Conservation (phyloP, 2,113 vertebrate genomes). For the Ophiodon elongatus region DNA sequence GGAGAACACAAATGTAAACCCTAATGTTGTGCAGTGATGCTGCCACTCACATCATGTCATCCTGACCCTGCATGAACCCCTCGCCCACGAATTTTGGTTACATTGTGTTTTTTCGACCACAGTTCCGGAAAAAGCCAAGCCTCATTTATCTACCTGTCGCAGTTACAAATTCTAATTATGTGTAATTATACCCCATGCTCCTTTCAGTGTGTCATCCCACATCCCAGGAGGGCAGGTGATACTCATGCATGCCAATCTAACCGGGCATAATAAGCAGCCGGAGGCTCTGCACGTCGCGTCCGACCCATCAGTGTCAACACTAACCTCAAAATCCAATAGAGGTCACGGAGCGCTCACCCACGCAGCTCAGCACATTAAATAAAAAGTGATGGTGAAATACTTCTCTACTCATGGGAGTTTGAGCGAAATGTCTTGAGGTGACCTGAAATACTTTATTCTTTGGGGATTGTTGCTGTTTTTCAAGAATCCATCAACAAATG, state of each 20-base stretch:
- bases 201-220: constrained; percentile 25
- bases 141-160: constrained; percentile 21
- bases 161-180: constrained; percentile 40
- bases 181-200: constrained; percentile 31
- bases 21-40: constrained; percentile 5
- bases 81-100: neutral
- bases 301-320: constrained; percentile 27
- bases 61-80: neutral
- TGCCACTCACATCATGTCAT: neutral
- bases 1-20: constrained; percentile 3
- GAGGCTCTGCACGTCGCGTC: neutral
- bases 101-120: neutral
- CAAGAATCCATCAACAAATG: neutral
- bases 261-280: constrained; percentile 25
- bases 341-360: constrained; percentile 39
- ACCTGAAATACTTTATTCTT: neutral
- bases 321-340: constrained; percentile 25
- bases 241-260: neutral
- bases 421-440: constrained; percentile 12
- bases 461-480: too few species aligned
- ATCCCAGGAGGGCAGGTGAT: constrained; percentile 48
- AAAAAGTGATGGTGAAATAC: constrained; percentile 25
- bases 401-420: constrained; percentile 5
- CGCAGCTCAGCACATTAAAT: constrained; percentile 31
- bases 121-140: neutral